Base-by-base conservation (phyloP, 1,140 invertebrate species). In the Scaptomyza hsui region DNA sequence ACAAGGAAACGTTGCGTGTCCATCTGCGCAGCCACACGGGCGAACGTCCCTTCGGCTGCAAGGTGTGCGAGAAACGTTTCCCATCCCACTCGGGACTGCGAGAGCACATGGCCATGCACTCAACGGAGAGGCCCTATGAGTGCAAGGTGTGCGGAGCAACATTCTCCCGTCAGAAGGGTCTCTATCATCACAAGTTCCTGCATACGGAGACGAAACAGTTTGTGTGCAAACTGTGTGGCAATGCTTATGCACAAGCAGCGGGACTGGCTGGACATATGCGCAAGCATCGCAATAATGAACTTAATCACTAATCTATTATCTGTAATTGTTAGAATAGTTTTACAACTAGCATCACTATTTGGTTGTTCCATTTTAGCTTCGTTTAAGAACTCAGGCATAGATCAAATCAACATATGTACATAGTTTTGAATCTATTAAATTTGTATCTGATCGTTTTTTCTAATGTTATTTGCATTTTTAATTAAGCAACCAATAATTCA, bases 1-100 rank as follows among this genome's bases (percentile, higher is more conserved):
- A 97, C 90, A 96, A 96, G 9, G 96, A 97, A 90, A 96, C 97
- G 82, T 95, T 95, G 79, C 96, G 96, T 85, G 97, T 97, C 62
- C 96, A 97, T 73, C 92, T 94, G 55, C 92, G 95, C 0, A 96
- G 96, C 0, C 96, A 97, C 89, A 97, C 96, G 0, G 96, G 96
- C 9, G 96, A 97, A 90, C 92, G 95, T 10, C 96, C 96, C 0
- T 95, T 94, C 63, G 94, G 95, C 73, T 97, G 96, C 78, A 92
- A 94, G 7, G 92, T 94, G 1, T 97, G 96, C 81, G 92, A 93
- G 24, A 95, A 96, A 19, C 95, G 94, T 0, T 97, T 97, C 90
- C 95, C 96, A 15, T 97, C 97, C 85, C 80, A 88, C 18, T 90
- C 89, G 0, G 81, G 77, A 4, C 39, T 91, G 12, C 69, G 80